phyloP scores from a whole-genome alignment of 2,113 vertebrate genomes.

The Sylvia atricapilla region DNA sequence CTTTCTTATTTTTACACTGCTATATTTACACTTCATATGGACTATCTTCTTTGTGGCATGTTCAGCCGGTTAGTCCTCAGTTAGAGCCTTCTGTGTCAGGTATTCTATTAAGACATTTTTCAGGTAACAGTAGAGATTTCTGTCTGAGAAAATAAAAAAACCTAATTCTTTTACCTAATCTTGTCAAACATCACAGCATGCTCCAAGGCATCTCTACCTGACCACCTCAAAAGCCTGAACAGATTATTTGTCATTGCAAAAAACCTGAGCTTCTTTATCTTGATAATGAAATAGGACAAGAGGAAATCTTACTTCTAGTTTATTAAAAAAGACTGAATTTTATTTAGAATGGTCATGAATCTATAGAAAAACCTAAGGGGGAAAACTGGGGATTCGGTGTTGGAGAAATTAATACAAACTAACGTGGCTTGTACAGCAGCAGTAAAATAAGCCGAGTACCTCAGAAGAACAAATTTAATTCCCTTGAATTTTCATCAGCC shows the following conservation, averaged over 20 bases:
- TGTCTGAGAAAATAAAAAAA: background rate
- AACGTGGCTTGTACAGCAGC: background rate
- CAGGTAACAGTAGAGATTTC: background rate
- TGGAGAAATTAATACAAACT: background rate
- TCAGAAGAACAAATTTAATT: slow-evolving; percentile 28
- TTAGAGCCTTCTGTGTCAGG: background rate
- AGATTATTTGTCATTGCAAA: background rate
- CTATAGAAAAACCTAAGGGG: background rate
- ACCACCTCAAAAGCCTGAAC: background rate
- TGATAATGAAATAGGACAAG: background rate
- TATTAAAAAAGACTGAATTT: background rate
- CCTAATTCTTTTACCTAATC: background rate
- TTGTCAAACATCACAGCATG: background rate
- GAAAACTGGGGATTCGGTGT: background rate
- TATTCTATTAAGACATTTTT: background rate
- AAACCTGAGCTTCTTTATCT: background rate
- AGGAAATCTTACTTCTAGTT: background rate
- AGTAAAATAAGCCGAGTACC: background rate
- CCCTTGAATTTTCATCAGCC: slow-evolving; percentile 26
- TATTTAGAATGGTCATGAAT: background rate
- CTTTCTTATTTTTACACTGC: background rate
- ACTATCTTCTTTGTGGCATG: background rate
- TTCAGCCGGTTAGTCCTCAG: background rate
- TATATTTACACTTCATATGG: background rate
- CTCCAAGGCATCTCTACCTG: background rate